Evolutionary conservation across 1,140 invertebrate genomes (phyloP), one percentile per base, ranked within the genome.

Genomic region (Euwallacea similis): DNA sequence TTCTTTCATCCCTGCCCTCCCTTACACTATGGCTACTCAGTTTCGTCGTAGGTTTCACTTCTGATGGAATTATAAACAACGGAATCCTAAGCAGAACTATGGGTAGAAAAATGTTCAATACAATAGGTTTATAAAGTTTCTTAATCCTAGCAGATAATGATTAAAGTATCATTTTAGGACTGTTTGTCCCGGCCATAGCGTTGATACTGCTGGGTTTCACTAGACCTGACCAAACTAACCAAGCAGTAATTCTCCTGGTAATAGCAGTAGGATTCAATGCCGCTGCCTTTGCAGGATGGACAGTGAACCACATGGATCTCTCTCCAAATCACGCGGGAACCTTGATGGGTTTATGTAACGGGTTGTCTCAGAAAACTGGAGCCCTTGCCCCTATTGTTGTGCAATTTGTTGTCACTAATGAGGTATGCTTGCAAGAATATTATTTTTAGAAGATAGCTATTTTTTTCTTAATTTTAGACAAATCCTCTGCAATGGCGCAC

Each of bases 1-100:
- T 87, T n/a, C 80, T 88, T 46, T 89, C 92, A n/a, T 89, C 93
- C 0, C 77, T 95, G 7, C 95, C 95, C 0, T 97, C 96, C 77
- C 76, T 91, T 1, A 85, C 83, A 0, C 89, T 91, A 82, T 91
- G 89, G 85, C 59, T 92, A 0, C 77, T 90, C 46, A 88, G 89
- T 53, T 87, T 92, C 50, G 83, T 88, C 0, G 83, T 89, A 7
- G 87, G 90, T 13, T 86, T 84, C 73, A 58, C 88, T 0, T 85
- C 89, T 0, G 91, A 93, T 78, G 85, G 81, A 33, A 78, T 89
- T 0, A 79, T 88, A 0, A 85, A 82, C 16, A 87, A 85, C 59
- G 83, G 85, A 13, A 81, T 83, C 69, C 74, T 66, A n/a, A 62
- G 21, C 15, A 44, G 71, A 11, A 86, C 82, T 0, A 76, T 80